Evolutionary conservation across 92 coral and sea anemone genomes (phyloP).

Genomic region (Pocillopora meandrina): DNA sequence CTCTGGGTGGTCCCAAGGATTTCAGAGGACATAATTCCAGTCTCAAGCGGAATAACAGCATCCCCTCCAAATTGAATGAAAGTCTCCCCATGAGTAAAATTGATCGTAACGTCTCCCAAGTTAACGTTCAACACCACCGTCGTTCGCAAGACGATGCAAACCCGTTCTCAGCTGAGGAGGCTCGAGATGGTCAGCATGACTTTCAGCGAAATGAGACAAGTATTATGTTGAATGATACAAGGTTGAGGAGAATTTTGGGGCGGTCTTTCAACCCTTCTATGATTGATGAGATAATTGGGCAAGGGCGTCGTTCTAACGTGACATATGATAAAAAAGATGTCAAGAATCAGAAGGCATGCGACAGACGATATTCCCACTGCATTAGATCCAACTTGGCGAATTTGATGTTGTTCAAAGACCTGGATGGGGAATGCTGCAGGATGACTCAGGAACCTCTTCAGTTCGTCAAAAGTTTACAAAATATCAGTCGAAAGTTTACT

Average conservation of each 20-base stretch:
- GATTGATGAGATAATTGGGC: not conserved
- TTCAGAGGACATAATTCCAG: too few relatives aligned
- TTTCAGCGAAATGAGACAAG: not conserved
- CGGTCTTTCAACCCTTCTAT: slow-evolving; percentile 4
- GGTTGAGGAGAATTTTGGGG: slow-evolving; percentile 3
- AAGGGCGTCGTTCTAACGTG: not conserved
- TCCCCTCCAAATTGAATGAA: not conserved
- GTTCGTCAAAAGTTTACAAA: not conserved
- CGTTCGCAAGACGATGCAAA: slow-evolving; percentile 1
- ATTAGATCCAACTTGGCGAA: not conserved
- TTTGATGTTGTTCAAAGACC: slow-evolving; percentile 10
- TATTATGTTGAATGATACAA: slow-evolving; percentile 2
- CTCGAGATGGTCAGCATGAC: not conserved
- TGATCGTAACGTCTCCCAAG: too few relatives aligned
- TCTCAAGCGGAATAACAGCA: not conserved
- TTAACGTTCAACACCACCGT: too few relatives aligned
- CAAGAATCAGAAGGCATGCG: not conserved
- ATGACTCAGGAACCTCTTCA: slow-evolving; percentile 13
- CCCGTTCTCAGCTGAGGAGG: slow-evolving; percentile 3
- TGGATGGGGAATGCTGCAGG: slow-evolving; percentile 27
- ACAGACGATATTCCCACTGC: slow-evolving; percentile 21
- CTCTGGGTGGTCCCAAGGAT: not conserved
- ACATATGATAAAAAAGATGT: not conserved
- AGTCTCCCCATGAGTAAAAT: too few relatives aligned
- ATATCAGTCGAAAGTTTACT: slow-evolving; percentile 7